phyloP scores from a whole-genome alignment of 1,140 invertebrate genomes.

The Sarcophaga bullata region DNA sequence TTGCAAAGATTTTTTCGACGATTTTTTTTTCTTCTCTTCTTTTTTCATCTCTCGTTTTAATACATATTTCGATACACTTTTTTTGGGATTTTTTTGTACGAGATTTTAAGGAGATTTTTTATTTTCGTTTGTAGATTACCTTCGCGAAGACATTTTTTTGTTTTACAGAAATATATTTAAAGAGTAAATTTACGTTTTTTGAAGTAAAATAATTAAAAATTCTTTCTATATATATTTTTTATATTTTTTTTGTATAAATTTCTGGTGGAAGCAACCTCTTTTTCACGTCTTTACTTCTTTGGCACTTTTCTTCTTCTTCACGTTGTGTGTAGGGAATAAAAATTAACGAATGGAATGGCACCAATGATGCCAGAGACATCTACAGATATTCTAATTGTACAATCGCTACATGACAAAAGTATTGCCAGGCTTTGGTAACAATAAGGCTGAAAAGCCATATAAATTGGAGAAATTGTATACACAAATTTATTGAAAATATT shows the following conservation, averaged over 20 bases:
- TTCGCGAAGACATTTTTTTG: constrained; percentile 45
- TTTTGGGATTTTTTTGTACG: background rate
- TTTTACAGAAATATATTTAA: background rate
- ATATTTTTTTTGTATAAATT: background rate
- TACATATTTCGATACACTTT: constrained; percentile 7
- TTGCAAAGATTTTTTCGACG: constrained; percentile 32
- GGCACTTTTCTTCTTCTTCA: constrained; percentile 9
- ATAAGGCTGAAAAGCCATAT: too few relatives aligned
- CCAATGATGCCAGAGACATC: too few relatives aligned
- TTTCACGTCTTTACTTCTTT: constrained; percentile 7
- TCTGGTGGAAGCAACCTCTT: background rate
- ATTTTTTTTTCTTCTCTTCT: background rate
- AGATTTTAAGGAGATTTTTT: background rate
- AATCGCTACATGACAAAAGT: background rate
- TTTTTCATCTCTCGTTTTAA: background rate
- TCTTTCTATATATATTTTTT: background rate
- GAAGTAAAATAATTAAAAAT: background rate
- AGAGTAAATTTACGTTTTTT: background rate
- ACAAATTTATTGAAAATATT: too few relatives aligned
- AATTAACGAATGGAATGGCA: too few relatives aligned
- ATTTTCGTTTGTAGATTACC: constrained; percentile 41
- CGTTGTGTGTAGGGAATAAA: constrained; percentile 1
- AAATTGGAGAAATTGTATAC: too few relatives aligned
- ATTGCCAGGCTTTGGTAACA: background rate
- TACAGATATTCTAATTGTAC: too few relatives aligned